Evolutionary conservation across 2,797 vertebrate species (phyloP).

Genomic region (Epinephelus malabaricus): DNA sequence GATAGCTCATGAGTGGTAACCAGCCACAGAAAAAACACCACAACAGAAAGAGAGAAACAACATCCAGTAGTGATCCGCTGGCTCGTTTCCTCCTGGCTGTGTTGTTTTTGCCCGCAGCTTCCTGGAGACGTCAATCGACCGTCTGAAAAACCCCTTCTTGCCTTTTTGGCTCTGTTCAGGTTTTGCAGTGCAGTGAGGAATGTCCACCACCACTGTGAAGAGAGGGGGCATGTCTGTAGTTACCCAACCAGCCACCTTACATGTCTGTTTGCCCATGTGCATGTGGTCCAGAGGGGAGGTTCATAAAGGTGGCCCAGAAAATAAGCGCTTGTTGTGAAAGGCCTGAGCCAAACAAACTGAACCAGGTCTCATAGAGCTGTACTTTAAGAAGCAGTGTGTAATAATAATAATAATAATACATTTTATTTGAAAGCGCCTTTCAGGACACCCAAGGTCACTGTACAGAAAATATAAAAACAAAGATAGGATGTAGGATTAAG

Average conservation of each 20-base stretch:
- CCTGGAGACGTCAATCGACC: slow-evolving; percentile 55
- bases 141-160: slow-evolving; percentile 47
- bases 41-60: slow-evolving; percentile 46
- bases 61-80: slow-evolving; percentile 35
- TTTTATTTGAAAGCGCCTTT: too few relatives aligned
- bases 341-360: slow-evolving; percentile 3
- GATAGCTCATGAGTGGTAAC: slow-evolving; percentile 47
- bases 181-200: slow-evolving; percentile 76
- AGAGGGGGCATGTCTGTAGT: slow-evolving; percentile 50
- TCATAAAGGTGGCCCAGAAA: not conserved
- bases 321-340: not conserved
- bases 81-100: slow-evolving; percentile 54
- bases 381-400: too few relatives aligned
- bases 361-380: not conserved
- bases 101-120: slow-evolving; percentile 60
- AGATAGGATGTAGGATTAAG: too few relatives aligned
- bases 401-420: too few relatives aligned
- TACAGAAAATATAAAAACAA: too few relatives aligned
- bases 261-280: slow-evolving; percentile 48
- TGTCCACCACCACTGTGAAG: slow-evolving; percentile 69
- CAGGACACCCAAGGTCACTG: too few relatives aligned
- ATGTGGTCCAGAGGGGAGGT: slow-evolving; percentile 1
- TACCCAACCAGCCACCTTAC: slow-evolving; percentile 24
- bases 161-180: slow-evolving; percentile 53
- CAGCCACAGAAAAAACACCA: slow-evolving; percentile 54